Evolutionary conservation across 2,888 invertebrate species (phyloP).

Genomic region (Lampropteryx suffumata): DNA sequence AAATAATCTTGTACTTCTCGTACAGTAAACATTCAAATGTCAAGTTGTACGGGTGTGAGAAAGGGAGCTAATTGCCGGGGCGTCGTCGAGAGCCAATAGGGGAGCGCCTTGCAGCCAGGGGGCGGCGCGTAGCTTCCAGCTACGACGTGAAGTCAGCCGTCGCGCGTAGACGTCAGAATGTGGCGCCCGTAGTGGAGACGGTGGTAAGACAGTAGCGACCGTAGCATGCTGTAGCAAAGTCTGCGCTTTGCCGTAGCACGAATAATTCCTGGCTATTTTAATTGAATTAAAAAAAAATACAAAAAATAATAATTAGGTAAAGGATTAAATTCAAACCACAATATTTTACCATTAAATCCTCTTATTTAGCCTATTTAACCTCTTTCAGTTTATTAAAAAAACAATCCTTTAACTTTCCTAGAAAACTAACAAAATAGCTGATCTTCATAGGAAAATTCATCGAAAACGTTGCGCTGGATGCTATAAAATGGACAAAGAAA

Average conservation of each 20-base stretch:
- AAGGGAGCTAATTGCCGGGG: slow-evolving; percentile 73
- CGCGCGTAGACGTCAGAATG: slow-evolving; percentile 22
- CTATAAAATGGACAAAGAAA: too few species aligned
- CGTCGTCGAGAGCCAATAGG: slow-evolving; percentile 68
- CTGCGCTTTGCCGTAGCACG: background rate
- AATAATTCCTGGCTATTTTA: background rate
- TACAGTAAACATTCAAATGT: slow-evolving; percentile 78
- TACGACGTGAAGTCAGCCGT: slow-evolving; percentile 67
- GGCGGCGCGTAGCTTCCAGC: slow-evolving; percentile 72
- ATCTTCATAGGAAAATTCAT: too few species aligned
- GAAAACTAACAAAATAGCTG: too few species aligned
- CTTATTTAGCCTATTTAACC: too few species aligned
- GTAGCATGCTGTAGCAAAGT: slow-evolving; percentile 1
- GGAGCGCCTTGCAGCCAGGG: slow-evolving; percentile 47
- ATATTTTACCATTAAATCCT: too few species aligned
- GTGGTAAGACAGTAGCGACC: background rate
- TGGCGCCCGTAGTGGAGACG: slow-evolving; percentile 10
- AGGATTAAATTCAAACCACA: too few species aligned
- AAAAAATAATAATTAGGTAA: too few species aligned
- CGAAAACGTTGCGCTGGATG: too few species aligned
- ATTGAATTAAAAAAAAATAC: too few species aligned
- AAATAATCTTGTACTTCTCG: too few species aligned
- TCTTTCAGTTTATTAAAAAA: too few species aligned
- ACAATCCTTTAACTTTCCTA: too few species aligned
- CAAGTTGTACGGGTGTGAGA: slow-evolving; percentile 66